phyloP scores from a whole-genome alignment of 2,797 vertebrate genomes.

The Melanotaenia pygmaea region DNA sequence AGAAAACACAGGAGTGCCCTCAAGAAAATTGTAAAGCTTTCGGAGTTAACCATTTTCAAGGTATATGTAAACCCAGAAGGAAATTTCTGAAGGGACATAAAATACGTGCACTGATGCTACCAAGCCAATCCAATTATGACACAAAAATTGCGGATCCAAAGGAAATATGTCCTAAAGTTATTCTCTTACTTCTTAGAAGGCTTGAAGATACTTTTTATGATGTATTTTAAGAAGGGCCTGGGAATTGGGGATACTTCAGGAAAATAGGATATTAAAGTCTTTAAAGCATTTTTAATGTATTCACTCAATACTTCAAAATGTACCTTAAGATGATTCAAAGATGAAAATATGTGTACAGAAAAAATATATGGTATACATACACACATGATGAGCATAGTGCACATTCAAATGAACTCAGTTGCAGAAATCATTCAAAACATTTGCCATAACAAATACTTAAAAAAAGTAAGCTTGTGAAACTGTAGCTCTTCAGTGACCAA shows the following conservation, averaged over 20 bases:
- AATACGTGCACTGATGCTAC: neutral
- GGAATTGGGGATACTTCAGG: neutral
- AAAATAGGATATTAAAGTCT: neutral
- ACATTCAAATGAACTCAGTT: neutral
- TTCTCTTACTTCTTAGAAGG: neutral
- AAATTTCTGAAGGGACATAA: neutral
- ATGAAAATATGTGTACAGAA: neutral
- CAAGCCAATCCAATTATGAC: neutral
- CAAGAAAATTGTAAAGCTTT: neutral
- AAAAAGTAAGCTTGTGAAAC: constrained; percentile 15
- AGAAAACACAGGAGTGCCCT: neutral
- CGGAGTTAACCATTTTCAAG: neutral
- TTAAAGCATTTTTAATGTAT: neutral
- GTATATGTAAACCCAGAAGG: neutral
- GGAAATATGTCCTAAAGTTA: neutral
- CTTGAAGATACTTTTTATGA: neutral
- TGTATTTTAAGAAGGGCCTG: neutral
- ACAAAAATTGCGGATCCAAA: neutral
- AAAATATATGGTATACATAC: neutral
- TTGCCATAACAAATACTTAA: neutral
- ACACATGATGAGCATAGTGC: neutral
- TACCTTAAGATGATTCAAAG: neutral
- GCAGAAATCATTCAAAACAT: constrained; percentile 5
- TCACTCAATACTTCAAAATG: neutral
- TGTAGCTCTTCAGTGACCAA: constrained; percentile 9